Conservation (phyloP, 37 sponge, comb jelly and placozoan species). For the Chondrilla cf. caribensis region DNA sequence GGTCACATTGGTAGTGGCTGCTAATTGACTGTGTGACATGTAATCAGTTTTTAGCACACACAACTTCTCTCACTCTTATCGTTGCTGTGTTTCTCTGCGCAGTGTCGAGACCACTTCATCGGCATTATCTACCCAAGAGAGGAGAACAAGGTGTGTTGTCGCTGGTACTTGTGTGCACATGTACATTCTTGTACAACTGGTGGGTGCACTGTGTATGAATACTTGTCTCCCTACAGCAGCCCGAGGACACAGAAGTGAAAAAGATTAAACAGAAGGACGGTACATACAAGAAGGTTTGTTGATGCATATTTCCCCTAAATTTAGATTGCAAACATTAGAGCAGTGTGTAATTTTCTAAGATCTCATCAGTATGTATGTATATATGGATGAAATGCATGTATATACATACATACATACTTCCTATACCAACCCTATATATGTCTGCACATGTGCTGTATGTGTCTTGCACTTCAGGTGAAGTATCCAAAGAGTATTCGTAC, state of each 20-base stretch:
- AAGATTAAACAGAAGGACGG: constrained; percentile 49
- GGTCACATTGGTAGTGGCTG: neutral
- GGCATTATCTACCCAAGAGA: constrained; percentile 71
- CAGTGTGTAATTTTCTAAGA: too few species aligned
- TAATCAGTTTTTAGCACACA: too few species aligned
- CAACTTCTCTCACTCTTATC: too few species aligned
- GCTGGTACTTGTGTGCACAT: neutral
- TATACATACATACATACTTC: too few species aligned
- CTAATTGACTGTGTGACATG: neutral
- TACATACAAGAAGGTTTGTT: constrained; percentile 43
- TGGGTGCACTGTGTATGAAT: neutral
- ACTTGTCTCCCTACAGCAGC: neutral
- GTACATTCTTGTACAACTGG: constrained; percentile 15
- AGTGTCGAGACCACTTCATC: constrained; percentile 83
- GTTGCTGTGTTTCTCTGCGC: too few species aligned
- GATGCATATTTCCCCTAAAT: neutral
- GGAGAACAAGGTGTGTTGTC: constrained; percentile 27
- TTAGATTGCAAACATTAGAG: neutral
- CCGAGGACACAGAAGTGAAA: neutral
- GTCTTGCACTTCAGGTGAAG: constrained; percentile 29
- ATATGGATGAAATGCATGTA: too few species aligned
- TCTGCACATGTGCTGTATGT: neutral
- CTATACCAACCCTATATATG: too few species aligned
- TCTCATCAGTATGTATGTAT: too few species aligned
- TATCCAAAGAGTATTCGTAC: constrained; percentile 36